Evolutionary conservation across 2,113 vertebrate species (phyloP).

Genomic region (Daphoenositta chrysoptera): DNA sequence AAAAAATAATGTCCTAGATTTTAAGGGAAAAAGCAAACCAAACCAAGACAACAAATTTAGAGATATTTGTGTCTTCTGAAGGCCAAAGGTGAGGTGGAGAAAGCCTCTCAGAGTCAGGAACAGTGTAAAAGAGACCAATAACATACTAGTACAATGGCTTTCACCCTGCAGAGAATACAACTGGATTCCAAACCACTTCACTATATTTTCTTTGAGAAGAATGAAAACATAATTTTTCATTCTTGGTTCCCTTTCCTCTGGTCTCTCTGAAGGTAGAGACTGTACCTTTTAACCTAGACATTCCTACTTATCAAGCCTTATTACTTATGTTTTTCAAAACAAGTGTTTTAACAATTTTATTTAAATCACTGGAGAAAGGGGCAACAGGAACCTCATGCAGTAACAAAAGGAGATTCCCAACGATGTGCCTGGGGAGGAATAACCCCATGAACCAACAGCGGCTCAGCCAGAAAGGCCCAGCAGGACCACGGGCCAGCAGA

Average conservation of each 20-base stretch:
- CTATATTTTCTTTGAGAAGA: neutral
- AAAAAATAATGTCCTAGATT: neutral
- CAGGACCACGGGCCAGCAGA: neutral
- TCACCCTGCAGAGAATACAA: neutral
- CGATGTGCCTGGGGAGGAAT: neutral
- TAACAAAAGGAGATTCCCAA: neutral
- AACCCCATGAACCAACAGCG: neutral
- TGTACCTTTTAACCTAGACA: neutral
- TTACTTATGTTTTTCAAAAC: neutral
- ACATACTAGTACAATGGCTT: neutral
- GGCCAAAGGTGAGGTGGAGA: neutral
- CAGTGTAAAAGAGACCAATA: accelerated
- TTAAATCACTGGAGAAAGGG: neutral
- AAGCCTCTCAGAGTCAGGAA: neutral
- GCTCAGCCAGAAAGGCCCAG: no score
- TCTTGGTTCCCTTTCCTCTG: neutral
- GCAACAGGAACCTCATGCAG: neutral
- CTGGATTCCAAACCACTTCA: neutral
- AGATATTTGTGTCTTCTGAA: neutral
- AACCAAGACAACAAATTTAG: neutral
- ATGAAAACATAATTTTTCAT: neutral
- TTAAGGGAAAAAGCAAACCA: accelerated
- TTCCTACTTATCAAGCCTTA: neutral
- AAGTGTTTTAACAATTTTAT: neutral
- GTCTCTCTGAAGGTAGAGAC: neutral